phyloP scores from a whole-genome alignment of 2,888 invertebrate genomes.

The Camptogramma bilineatum region DNA sequence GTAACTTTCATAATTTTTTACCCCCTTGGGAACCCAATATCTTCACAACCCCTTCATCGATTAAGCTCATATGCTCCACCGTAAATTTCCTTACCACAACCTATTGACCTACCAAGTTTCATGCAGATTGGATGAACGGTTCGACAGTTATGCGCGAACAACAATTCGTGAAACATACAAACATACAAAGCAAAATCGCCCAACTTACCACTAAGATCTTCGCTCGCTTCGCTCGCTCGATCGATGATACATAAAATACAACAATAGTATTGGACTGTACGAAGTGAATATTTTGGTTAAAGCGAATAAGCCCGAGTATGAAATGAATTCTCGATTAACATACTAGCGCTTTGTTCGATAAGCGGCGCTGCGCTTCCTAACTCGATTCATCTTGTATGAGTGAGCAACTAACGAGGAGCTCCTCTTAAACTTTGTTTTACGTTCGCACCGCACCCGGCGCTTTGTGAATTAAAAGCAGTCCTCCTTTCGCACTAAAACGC shows the following conservation, averaged over 20 bases:
- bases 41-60: too few relatives aligned
- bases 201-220: too few relatives aligned
- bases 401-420: conserved; percentile 79
- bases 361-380: conserved; percentile 39
- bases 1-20: too few relatives aligned
- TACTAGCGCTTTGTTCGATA: conserved; percentile 47
- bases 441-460: conserved; percentile 66
- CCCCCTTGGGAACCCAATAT: too few relatives aligned
- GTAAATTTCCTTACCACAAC: too few relatives aligned
- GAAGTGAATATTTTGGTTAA: conserved; percentile 3
- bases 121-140: too few relatives aligned
- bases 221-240: too few relatives aligned
- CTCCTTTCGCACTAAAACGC: conserved; percentile 74
- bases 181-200: too few relatives aligned
- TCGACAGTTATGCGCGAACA: too few relatives aligned
- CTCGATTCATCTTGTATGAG: conserved; percentile 62
- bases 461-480: conserved; percentile 77
- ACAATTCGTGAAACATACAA: too few relatives aligned
- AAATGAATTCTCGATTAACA: conserved; percentile 52
- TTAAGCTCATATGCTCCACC: too few relatives aligned
- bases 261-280: neutral
- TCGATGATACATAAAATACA: neutral
- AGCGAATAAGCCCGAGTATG: conserved; percentile 44
- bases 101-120: too few relatives aligned
- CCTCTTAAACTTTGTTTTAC: conserved; percentile 75